phyloP scores from a whole-genome alignment of 2,888 invertebrate genomes.

The Copidosoma aretas region DNA sequence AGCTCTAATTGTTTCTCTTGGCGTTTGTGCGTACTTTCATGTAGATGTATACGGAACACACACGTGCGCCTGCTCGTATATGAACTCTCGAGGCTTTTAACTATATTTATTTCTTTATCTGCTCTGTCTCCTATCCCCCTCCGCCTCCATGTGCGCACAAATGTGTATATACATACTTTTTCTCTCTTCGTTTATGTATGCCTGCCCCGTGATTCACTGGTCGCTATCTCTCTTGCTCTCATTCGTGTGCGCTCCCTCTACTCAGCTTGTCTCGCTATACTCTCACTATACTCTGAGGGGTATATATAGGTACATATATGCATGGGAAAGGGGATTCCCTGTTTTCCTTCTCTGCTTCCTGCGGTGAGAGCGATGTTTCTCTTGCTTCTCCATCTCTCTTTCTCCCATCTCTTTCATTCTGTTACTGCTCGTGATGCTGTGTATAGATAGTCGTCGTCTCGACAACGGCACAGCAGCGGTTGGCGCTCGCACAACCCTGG shows the following conservation, averaged over 20 bases:
- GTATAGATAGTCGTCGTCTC: background rate
- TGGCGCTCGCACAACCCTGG: conserved; percentile 38
- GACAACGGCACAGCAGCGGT: background rate
- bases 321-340: conserved; percentile 6
- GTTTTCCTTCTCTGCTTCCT: conserved; percentile 13
- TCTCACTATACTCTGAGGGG: too few species aligned
- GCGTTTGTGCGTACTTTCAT: background rate
- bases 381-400: conserved; percentile 18
- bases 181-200: too few species aligned
- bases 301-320: too few species aligned
- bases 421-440: conserved; percentile 5
- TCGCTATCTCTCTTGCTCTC: too few species aligned
- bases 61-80: conserved; percentile 3
- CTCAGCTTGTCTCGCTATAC: too few species aligned
- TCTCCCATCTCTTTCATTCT: conserved; percentile 11
- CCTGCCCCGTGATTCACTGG: too few species aligned
- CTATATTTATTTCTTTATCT: conserved; percentile 17
- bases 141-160: background rate
- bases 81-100: conserved; percentile 14
- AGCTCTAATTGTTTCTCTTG: conserved; percentile 3
- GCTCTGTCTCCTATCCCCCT: background rate
- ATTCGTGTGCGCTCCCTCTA: too few species aligned
- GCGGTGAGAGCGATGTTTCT: conserved; percentile 23
- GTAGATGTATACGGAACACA: background rate
- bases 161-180: background rate